Conservation (phyloP, 2,888 invertebrate species). For the Ochropacha duplaris region DNA sequence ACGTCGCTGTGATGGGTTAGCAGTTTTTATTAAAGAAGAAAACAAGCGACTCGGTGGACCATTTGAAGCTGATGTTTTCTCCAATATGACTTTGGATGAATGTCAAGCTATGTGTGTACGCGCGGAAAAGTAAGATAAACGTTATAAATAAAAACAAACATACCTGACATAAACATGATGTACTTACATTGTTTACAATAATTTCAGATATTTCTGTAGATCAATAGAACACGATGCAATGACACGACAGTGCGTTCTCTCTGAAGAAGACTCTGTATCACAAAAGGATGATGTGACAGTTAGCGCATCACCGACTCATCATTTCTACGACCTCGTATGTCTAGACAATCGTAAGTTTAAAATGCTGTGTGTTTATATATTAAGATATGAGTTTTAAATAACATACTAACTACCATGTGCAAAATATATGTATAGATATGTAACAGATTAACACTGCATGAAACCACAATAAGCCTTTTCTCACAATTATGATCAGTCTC, state of each 20-base stretch:
- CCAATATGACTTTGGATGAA: conserved; percentile 93
- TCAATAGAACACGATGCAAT: conserved; percentile 95
- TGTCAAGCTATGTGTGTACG: conserved; percentile 94
- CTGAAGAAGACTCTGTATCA: conserved; percentile 95
- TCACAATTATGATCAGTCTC: conserved; percentile 79
- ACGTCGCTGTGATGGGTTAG: conserved; percentile 92
- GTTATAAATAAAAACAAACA: background rate
- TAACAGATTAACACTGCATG: conserved; percentile 43
- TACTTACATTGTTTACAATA: background rate
- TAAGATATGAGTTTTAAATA: conserved; percentile 5
- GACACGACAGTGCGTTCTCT: conserved; percentile 93
- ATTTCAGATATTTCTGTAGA: conserved; percentile 89
- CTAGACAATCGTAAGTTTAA: conserved; percentile 92
- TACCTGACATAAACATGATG: background rate
- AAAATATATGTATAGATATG: background rate
- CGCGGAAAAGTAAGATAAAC: conserved; percentile 88
- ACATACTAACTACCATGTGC: conserved; percentile 1
- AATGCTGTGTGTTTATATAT: conserved; percentile 25
- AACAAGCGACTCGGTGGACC: conserved; percentile 94
- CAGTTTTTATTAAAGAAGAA: conserved; percentile 95
- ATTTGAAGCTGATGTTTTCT: conserved; percentile 94
- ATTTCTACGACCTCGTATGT: conserved; percentile 94
- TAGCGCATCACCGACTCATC: conserved; percentile 92
- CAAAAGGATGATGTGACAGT: conserved; percentile 94
- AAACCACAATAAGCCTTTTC: conserved; percentile 69